A percentile compares a stretch with the other conserved stretches of the same genome.
Evolutionary conservation across 2,797 vertebrate species (phyloP).

Genomic region (Muraenolepis orangiensis): DNA sequence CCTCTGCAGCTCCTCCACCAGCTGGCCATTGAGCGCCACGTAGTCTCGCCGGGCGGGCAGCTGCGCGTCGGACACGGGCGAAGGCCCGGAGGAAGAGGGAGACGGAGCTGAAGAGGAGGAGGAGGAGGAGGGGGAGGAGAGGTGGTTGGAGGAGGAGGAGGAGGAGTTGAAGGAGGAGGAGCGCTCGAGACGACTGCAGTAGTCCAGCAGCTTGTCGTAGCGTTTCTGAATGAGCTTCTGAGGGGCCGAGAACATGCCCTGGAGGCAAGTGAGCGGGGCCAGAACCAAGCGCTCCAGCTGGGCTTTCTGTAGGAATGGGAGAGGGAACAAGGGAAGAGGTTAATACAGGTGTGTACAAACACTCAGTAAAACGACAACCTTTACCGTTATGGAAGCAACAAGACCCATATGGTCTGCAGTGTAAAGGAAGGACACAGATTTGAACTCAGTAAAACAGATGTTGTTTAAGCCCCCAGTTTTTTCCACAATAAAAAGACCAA

Average conservation of each 20-base stretch:
- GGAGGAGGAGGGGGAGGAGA: conserved; percentile 40
- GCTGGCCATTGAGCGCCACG: conserved; percentile 88
- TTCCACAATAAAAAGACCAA: not conserved
- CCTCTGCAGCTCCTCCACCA: conserved; percentile 88
- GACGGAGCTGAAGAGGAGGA: conserved; percentile 52
- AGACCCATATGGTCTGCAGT: not conserved
- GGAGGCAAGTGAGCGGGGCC: conserved; percentile 80
- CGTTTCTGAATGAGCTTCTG: conserved; percentile 98
- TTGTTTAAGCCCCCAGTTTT: not conserved
- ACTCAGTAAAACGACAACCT: not conserved
- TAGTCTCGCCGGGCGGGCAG: conserved; percentile 85
- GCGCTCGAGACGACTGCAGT: conserved; percentile 82
- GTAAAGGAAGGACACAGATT: not conserved
- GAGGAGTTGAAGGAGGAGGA: conserved; percentile 62
- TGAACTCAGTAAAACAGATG: not conserved
- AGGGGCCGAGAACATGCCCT: conserved; percentile 85
- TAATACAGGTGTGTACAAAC: not conserved
- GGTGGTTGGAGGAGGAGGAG: conserved; percentile 57
- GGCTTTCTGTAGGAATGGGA: conserved; percentile 70
- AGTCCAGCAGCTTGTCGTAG: conserved; percentile 94
- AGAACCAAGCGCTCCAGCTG: conserved; percentile 80
- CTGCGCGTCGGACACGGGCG: conserved; percentile 67
- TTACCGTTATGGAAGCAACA: not conserved
- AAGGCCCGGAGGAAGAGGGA: conserved; percentile 40
- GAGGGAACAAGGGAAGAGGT: not conserved